phyloP scores from a whole-genome alignment of 92 coral and sea anemone genomes.

The Hydrozoanthus gracilis region DNA sequence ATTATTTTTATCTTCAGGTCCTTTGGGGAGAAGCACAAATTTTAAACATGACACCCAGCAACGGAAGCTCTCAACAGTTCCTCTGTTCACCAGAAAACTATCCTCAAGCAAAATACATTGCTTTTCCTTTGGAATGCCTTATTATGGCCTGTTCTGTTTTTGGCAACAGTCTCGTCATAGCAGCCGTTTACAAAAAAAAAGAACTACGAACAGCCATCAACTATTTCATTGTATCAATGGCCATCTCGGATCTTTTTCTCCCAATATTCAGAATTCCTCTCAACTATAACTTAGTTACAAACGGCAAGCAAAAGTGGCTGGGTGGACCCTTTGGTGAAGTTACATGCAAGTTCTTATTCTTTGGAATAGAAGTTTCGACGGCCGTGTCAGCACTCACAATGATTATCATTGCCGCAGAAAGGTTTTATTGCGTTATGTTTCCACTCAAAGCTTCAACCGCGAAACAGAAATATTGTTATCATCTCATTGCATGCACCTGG shows the following conservation, averaged over 20 bases:
- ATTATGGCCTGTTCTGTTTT: constrained; percentile 36
- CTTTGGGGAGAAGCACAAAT: no score
- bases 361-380: constrained; percentile 71
- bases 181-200: constrained; percentile 59
- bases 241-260: constrained; percentile 70
- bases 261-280: constrained; percentile 76
- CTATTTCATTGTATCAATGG: constrained; percentile 22
- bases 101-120: no score
- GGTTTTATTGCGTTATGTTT: constrained; percentile 69
- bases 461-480: constrained; percentile 51
- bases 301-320: constrained; percentile 64
- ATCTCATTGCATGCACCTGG: constrained; percentile 59
- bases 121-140: no score
- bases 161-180: constrained; percentile 67
- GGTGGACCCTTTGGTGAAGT: constrained; percentile 63
- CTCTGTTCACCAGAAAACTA: no score
- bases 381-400: constrained; percentile 64
- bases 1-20: no score
- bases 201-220: constrained; percentile 71
- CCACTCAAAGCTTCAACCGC: constrained; percentile 62
- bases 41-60: no score
- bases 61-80: no score
- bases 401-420: constrained; percentile 66
- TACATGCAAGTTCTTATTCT: constrained; percentile 67
- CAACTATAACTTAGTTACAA: constrained; percentile 53